Evolutionary conservation across 2,113 vertebrate species (phyloP), one percentile per base, ranked within the genome.

Genomic region (Pachycephala philippinensis): DNA sequence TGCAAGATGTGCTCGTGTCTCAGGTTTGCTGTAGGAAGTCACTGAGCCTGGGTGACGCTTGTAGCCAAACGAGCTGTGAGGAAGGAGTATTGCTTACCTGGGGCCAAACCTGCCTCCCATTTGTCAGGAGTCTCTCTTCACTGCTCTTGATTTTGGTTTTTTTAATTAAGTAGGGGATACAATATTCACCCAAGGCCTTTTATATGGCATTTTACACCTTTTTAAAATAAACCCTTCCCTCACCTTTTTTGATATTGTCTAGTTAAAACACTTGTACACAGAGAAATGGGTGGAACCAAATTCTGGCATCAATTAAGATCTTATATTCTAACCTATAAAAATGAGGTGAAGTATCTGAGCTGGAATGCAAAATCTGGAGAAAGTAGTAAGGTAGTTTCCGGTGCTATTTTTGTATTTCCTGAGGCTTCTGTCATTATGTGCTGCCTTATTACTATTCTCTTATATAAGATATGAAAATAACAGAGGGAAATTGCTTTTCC

Each of bases 401-500:
- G 77, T 68, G 71, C 22, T 87, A 75, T 95, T 93, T 94, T 94
- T 86, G 52, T 90, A 77, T 87, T 95, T 96, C 90, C 94, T 86
- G 94, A 96, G 72, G 81, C 71, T 79, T 89, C 24, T 85, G 65
- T 82, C 60, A 66, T 90, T 91, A 90, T 85, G 2, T 77, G 76
- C 68, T 84, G 66, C 64, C 74, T 95, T 93, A 91, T 94, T 76
- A 78, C 85, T 93, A 80, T 91, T 77, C 92, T 95, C 66, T 93
- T 70, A 81, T 84, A 93, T 90, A 87, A 78, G 89, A 72, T 94
- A 89, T 69, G 91, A 84, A 93, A 95, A 77, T 88, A 94, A 84
- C 92, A 83, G 82, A 70, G 95, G 93, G 95, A 87, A 97, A 96
- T 83, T 94, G 78, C 81, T 95, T 97, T 95, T 83, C 93, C 76